Conservation (phyloP, 2,797 vertebrate species). For the Buceros bicornis region DNA sequence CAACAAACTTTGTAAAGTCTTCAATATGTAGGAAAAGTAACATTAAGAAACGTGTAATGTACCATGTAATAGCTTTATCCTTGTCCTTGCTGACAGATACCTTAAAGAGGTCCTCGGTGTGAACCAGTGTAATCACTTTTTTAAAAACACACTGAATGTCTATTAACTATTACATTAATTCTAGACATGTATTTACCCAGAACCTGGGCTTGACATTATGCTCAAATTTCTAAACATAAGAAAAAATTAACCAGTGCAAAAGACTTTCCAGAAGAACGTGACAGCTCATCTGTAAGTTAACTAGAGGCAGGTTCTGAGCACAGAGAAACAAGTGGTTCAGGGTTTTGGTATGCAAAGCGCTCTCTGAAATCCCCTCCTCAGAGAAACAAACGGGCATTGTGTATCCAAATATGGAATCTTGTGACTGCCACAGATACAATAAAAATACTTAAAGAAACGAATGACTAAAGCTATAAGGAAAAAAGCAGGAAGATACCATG, state of each 20-base stretch:
- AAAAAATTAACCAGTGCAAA: background rate
- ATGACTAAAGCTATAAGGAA: background rate
- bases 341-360: background rate
- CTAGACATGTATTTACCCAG: background rate
- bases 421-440: background rate
- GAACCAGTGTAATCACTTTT: background rate
- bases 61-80: slow-evolving; percentile 12
- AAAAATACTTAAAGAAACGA: background rate
- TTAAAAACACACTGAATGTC: background rate
- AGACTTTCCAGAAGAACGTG: background rate
- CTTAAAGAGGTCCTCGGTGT: background rate
- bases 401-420: background rate
- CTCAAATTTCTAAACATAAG: background rate
- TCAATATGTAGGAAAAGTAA: slow-evolving; percentile 10
- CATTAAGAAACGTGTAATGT: slow-evolving; percentile 18
- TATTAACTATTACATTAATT: background rate
- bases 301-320: background rate
- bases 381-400: background rate
- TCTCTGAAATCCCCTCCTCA: background rate
- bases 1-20: slow-evolving; percentile 2
- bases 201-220: background rate
- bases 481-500: background rate
- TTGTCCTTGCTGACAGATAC: background rate
- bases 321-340: background rate
- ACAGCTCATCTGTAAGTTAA: background rate